Evolutionary conservation across 1,140 invertebrate genomes (phyloP).

Genomic region (Drosophila rufa): DNA sequence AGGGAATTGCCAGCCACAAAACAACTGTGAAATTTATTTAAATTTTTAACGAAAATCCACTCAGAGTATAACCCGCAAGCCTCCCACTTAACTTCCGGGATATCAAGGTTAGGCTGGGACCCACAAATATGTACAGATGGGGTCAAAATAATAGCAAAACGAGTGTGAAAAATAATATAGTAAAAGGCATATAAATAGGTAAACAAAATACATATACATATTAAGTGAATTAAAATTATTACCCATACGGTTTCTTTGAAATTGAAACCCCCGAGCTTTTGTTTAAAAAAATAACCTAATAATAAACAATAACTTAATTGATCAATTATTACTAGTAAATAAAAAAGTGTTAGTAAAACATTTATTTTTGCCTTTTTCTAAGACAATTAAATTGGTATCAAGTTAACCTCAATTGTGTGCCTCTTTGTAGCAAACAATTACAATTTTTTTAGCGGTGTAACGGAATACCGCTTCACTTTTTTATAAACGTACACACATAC

Average conservation of each 20-base stretch:
- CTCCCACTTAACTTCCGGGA: slow-evolving; percentile 9
- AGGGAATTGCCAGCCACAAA: slow-evolving; percentile 37
- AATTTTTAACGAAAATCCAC: slow-evolving; percentile 74
- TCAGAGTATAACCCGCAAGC: slow-evolving; percentile 46
- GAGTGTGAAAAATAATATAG: background rate
- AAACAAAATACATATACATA: background rate
- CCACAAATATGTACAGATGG: slow-evolving; percentile 1
- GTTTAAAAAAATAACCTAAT: too few relatives aligned
- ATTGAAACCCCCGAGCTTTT: too few relatives aligned
- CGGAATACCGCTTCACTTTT: slow-evolving; percentile 25
- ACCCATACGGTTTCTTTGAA: too few relatives aligned
- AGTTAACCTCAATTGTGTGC: background rate
- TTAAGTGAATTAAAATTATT: background rate
- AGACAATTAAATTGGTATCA: background rate
- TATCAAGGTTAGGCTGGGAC: slow-evolving; percentile 17
- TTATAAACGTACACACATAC: background rate
- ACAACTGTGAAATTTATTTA: slow-evolving; percentile 48
- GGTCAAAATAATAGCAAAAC: background rate
- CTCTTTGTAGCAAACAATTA: background rate
- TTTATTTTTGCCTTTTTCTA: background rate
- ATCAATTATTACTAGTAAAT: too few relatives aligned
- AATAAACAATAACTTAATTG: too few relatives aligned
- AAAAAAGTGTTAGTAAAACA: background rate
- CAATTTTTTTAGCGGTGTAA: slow-evolving; percentile 4
- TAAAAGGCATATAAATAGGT: background rate